phyloP scores from a whole-genome alignment of 2,113 vertebrate genomes.

The Laticauda laticaudata region DNA sequence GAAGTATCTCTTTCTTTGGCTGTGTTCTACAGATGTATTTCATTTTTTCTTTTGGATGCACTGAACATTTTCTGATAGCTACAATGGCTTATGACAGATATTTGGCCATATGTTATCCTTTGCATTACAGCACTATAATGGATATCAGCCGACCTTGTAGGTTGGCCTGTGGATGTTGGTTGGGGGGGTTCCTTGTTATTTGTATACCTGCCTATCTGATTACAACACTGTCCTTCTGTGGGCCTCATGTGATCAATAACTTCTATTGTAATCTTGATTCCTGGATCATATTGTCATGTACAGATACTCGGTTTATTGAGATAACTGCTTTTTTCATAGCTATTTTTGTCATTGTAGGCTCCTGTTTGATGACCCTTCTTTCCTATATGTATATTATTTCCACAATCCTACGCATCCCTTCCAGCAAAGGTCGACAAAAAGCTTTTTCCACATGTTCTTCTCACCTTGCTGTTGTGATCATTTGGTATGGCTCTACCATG shows the following conservation, averaged over 20 bases:
- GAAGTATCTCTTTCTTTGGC: not conserved
- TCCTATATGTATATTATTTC: not conserved
- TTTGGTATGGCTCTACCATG: constrained; percentile 42
- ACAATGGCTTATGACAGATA: not conserved
- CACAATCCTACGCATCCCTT: not conserved
- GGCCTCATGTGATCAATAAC: not conserved
- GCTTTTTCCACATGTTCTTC: constrained; percentile 3
- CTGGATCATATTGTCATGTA: not conserved
- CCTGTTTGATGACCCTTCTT: not conserved
- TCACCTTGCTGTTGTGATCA: constrained; percentile 24
- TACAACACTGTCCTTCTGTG: not conserved
- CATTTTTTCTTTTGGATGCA: not conserved
- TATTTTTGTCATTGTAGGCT: not conserved
- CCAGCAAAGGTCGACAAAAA: not conserved
- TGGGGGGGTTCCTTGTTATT: not conserved
- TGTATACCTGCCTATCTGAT: not conserved
- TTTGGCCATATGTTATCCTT: not conserved
- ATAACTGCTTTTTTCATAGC: not conserved
- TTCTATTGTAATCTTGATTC: not conserved
- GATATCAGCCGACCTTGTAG: not conserved
- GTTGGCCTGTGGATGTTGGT: not conserved
- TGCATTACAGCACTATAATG: not conserved
- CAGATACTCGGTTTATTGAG: not conserved
- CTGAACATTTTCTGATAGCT: not conserved
- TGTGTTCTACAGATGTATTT: not conserved